These are phyloP conservation scores for Machimus atricapillus DNA, from an alignment of 2,888 invertebrate genomes.

Conservation along the genomic window DNA sequence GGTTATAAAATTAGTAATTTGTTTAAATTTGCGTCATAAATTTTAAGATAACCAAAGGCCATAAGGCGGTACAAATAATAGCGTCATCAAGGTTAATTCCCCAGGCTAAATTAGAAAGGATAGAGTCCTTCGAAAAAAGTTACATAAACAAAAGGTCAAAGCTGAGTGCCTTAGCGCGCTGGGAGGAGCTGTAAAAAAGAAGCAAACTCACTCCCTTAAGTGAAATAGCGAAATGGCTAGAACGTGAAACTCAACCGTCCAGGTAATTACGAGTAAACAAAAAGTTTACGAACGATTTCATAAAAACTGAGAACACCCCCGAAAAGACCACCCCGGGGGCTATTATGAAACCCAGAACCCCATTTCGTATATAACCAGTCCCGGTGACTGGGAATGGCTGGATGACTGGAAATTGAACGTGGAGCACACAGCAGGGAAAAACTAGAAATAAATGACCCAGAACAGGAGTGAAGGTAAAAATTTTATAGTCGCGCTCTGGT, in stretches of 20 bases:
- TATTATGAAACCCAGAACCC: background rate
- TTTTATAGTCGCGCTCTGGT: background rate
- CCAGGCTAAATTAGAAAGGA: background rate
- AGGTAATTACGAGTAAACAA: constrained; percentile 5
- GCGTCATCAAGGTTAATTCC: background rate
- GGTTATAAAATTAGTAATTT: background rate
- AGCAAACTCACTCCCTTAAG: background rate
- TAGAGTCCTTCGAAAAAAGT: background rate
- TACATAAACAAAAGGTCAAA: background rate
- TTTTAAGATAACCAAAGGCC: background rate
- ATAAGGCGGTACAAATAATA: background rate
- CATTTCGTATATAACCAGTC: background rate
- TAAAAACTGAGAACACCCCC: background rate
- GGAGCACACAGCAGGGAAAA: background rate
- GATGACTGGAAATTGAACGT: background rate
- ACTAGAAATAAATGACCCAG: background rate
- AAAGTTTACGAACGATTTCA: constrained; percentile 16
- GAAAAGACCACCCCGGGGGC: constrained; percentile 3
- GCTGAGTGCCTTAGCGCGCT: background rate
- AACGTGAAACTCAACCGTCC: background rate
- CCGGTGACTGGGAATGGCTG: background rate
- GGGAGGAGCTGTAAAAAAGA: background rate
- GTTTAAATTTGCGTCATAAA: background rate
- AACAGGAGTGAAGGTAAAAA: background rate
- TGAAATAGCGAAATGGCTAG: background rate